Conservation (phyloP, 2,888 invertebrate species). For the Eupithecia pulchellata region DNA sequence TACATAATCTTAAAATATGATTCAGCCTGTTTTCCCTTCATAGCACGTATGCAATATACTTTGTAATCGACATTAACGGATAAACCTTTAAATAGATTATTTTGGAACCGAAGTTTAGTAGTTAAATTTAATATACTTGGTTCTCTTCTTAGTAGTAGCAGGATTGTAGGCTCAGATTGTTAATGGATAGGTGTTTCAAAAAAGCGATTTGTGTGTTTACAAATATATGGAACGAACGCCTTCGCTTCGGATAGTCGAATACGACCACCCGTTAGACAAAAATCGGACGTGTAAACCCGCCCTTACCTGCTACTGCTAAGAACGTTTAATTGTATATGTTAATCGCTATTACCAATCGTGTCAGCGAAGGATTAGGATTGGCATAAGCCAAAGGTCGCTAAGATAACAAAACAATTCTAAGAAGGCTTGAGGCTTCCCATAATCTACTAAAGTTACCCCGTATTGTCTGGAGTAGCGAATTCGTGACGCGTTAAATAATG, state of each 20-base stretch:
- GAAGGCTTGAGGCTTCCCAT: slow-evolving; percentile 15
- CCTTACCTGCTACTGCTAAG: slow-evolving; percentile 2
- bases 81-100: background rate
- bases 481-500: slow-evolving; percentile 56
- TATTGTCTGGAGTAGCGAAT: slow-evolving; percentile 48
- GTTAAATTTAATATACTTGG: no score
- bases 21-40: slow-evolving; percentile 14
- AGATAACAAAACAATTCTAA: slow-evolving; percentile 17
- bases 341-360: slow-evolving; percentile 11
- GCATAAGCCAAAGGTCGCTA: slow-evolving; percentile 20
- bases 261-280: no score
- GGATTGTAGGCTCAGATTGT: no score
- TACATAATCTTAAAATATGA: background rate
- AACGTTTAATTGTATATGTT: no score
- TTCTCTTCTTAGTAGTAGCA: no score
- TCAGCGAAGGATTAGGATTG: slow-evolving; percentile 10
- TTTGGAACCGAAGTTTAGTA: background rate
- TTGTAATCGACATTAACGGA: background rate
- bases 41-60: slow-evolving; percentile 15
- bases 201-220: no score
- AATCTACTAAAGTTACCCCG: slow-evolving; percentile 48
- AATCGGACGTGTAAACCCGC: no score
- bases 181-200: no score
- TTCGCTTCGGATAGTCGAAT: no score
- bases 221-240: no score